Base-by-base conservation (phyloP, 92 coral and sea anemone genomes). In the Blastomussa wellsi region DNA sequence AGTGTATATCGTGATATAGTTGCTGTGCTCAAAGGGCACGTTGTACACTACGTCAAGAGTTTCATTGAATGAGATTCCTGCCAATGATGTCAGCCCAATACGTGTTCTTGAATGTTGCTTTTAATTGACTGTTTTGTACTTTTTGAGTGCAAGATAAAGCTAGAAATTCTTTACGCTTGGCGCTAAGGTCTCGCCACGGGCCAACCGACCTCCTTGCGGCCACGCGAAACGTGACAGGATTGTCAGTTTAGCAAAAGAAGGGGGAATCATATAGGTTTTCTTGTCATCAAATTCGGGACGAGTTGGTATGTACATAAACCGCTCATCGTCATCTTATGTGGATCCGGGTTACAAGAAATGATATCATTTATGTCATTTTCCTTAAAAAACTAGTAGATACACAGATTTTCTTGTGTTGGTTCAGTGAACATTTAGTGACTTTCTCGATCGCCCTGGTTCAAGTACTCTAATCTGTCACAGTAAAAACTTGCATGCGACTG, bases 301-400 rank as follows among this genome's bases (percentile, higher is more conserved):
- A 15, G 94, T 89, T 22, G 94, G 94, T 47, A 91, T 89, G 78
- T 84, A 85, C 15, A 91, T 90, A 76, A 72, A 89, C 35, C 94
- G 74, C 38, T 42, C 84, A 59, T 74, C 90, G 9, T 1, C 1
- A 67, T 88, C 60, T 44, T 79, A 84, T 12, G 75, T 64, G 82
- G 64, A n/a, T 75, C 77, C 8, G 92, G 85, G 15, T 64, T 29
- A 42, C 44, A 84, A 4, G 80, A 81, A 47, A 79, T 89, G 0
- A 91, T 80, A 26, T 35, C 65, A 35, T 88, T 57, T 35, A 89
- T 28, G 38, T 35, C 44, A 48, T 28, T 22, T 1, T 71, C 15
- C 16, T 15, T n/a, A 60, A 91, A 89, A 41, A 84, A 82, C 35
- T 87, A 68, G 36, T 65, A 22, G 67, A 22, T 15, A 32, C 22